Conservation (phyloP, 2,113 vertebrate species). For the Python bivittatus region DNA sequence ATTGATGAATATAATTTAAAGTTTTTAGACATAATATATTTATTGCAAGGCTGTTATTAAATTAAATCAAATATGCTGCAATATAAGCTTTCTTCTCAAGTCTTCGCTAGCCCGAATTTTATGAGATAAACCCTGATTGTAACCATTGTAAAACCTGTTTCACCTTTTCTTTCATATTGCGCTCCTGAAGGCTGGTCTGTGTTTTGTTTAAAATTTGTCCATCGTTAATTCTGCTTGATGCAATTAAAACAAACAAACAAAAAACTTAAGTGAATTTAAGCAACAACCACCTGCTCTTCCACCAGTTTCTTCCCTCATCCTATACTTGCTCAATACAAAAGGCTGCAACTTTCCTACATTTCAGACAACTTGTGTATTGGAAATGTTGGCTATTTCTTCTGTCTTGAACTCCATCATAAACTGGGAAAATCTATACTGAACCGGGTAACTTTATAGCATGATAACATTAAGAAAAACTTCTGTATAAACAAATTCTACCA, state of each 20-base stretch:
- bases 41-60: constrained; percentile 81
- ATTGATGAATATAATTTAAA: constrained; percentile 79
- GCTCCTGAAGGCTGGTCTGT: constrained; percentile 43
- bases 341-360: constrained; percentile 66
- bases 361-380: constrained; percentile 70
- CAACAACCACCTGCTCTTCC: constrained; percentile 44
- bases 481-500: constrained; percentile 64
- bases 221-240: constrained; percentile 47
- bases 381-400: constrained; percentile 64
- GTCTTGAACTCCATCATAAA: constrained; percentile 70
- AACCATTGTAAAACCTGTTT: constrained; percentile 60
- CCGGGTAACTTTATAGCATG: constrained; percentile 77
- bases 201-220: constrained; percentile 43
- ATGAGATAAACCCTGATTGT: constrained; percentile 38
- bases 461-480: constrained; percentile 64
- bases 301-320: constrained; percentile 37
- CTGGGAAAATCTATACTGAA: constrained; percentile 64
- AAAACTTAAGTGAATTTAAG: constrained; percentile 39
- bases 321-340: constrained; percentile 57
- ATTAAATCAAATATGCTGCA: constrained; percentile 74
- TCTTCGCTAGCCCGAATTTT: constrained; percentile 60
- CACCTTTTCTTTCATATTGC: constrained; percentile 48
- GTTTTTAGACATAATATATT: constrained; percentile 75
- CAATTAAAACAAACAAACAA: constrained; percentile 42
- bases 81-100: constrained; percentile 63